Evolutionary conservation across 2,888 invertebrate species (phyloP).

Genomic region (Dryadula phaetusa): DNA sequence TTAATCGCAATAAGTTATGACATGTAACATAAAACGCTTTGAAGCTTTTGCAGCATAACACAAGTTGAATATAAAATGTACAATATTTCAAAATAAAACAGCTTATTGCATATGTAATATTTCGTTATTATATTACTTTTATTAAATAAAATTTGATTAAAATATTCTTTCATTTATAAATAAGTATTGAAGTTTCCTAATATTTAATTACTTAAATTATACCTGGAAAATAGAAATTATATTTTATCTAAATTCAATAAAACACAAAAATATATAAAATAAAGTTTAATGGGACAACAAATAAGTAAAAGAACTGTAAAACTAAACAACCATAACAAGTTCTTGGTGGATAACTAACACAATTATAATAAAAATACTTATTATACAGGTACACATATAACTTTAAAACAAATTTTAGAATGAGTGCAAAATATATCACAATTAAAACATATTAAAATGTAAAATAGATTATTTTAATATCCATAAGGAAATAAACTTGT

Average conservation of each 20-base stretch:
- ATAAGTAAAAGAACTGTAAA: neutral
- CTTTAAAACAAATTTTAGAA: neutral
- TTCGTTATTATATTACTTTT: conserved; percentile 72
- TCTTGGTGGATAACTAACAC: neutral
- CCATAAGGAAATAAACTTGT: no score
- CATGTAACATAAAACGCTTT: conserved; percentile 71
- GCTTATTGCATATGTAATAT: conserved; percentile 76
- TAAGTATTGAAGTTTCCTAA: conserved; percentile 32
- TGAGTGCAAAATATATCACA: no score
- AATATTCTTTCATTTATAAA: conserved; percentile 54
- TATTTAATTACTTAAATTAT: no score
- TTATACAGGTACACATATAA: conserved; percentile 13
- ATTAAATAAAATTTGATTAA: conserved; percentile 69
- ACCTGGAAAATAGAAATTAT: neutral
- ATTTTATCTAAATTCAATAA: neutral
- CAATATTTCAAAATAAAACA: conserved; percentile 65
- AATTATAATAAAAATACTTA: neutral
- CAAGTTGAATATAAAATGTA: conserved; percentile 60
- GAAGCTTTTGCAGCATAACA: conserved; percentile 77
- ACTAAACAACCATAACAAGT: conserved; percentile 10
- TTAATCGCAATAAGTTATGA: conserved; percentile 64
- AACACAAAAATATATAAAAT: neutral
- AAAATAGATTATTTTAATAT: no score
- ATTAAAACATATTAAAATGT: no score
- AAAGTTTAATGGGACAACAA: neutral